These are phyloP conservation scores for Upupa epops DNA, from an alignment of 2,113 vertebrate genomes.

Conservation along the genomic window DNA sequence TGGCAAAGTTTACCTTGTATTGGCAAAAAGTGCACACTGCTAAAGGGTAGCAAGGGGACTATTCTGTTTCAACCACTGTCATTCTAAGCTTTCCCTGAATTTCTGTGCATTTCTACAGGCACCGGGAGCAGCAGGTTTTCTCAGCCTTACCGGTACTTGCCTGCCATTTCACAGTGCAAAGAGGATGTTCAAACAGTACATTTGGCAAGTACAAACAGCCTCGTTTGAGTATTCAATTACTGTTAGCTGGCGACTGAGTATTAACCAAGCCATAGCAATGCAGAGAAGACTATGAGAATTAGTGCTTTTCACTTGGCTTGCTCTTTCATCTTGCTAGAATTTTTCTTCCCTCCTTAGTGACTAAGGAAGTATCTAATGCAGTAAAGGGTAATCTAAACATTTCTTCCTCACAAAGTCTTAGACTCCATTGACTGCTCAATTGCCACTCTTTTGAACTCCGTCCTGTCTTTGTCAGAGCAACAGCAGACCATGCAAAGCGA, in stretches of 20 bases:
- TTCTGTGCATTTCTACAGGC: neutral
- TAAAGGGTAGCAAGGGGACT: slow-evolving; percentile 24
- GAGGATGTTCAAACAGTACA: neutral
- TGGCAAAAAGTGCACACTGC: neutral
- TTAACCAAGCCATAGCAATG: neutral
- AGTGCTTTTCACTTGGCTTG: neutral
- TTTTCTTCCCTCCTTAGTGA: neutral
- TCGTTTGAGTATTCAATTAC: neutral
- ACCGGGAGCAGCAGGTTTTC: neutral
- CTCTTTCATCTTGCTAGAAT: neutral
- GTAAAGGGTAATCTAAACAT: neutral
- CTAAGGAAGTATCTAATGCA: neutral
- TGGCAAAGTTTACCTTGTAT: slow-evolving; percentile 14
- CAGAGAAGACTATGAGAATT: neutral
- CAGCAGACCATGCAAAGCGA: neutral
- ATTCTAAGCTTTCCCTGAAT: neutral
- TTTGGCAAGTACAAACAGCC: neutral
- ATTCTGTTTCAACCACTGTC: slow-evolving; percentile 37
- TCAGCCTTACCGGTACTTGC: neutral
- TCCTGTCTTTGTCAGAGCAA: neutral
- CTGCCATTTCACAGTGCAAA: neutral
- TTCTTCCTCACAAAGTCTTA: neutral
- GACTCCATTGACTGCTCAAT: accelerated
- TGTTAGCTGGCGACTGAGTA: neutral
- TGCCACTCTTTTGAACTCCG: neutral